A percentile compares a stretch with the other conserved stretches of the same genome.
Evolutionary conservation across 1,140 invertebrate species (phyloP).

Genomic region (Pseudachorutes palmiensis): DNA sequence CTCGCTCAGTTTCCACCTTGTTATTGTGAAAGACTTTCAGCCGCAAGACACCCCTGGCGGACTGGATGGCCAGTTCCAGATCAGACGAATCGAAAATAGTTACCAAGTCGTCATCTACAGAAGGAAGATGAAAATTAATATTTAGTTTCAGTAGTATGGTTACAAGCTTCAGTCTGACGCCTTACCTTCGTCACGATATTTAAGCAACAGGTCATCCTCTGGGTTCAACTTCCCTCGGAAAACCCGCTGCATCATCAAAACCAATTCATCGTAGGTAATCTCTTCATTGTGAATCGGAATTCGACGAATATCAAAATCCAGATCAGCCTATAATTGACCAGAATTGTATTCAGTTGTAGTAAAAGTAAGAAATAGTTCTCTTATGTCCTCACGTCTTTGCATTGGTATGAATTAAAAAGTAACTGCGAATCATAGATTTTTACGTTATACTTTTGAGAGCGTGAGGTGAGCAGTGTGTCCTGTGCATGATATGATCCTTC

Average conservation of each 20-base stretch:
- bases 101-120: slow-evolving; percentile 63
- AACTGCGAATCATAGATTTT: no score
- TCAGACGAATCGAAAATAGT: slow-evolving; percentile 68
- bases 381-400: no score
- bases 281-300: slow-evolving; percentile 70
- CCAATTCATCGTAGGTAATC: slow-evolving; percentile 65
- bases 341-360: no score
- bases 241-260: slow-evolving; percentile 69
- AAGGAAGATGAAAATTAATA: no score
- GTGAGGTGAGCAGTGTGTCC: no score
- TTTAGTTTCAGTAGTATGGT: slow-evolving; percentile 1
- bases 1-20: slow-evolving; percentile 34
- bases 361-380: no score
- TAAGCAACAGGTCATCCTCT: slow-evolving; percentile 61
- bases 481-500: no score
- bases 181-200: slow-evolving; percentile 66
- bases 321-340: slow-evolving; percentile 49
- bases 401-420: no score
- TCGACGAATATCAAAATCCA: slow-evolving; percentile 61
- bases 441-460: no score
- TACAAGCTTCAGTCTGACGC: slow-evolving; percentile 13
- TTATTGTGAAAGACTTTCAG: slow-evolving; percentile 52
- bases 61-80: slow-evolving; percentile 58
- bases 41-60: slow-evolving; percentile 54
- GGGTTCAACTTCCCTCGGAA: slow-evolving; percentile 57